These are phyloP conservation scores for Cinara cedri DNA, from an alignment of 2,888 invertebrate species.

Conservation along the genomic window DNA sequence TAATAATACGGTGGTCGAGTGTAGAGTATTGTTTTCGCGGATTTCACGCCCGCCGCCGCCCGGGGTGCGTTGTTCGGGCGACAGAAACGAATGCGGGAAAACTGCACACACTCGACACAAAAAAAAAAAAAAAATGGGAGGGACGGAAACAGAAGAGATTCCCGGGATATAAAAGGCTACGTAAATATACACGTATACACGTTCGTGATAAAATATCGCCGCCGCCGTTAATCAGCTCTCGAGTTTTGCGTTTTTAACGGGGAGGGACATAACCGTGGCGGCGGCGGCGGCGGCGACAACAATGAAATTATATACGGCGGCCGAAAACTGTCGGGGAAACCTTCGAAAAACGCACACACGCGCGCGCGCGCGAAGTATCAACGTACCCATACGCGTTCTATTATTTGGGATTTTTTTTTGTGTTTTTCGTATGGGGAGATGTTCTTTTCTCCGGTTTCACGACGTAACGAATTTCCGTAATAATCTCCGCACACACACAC, in stretches of 20 bases:
- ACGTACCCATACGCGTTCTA: constrained; percentile 29
- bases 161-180: background rate
- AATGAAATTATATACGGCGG: constrained; percentile 14
- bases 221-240: constrained; percentile 38
- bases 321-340: constrained; percentile 31
- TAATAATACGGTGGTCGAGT: no score
- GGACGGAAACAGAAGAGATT: constrained; percentile 9
- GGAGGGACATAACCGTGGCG: background rate
- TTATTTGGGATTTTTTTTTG: constrained; percentile 43
- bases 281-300: background rate
- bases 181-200: background rate
- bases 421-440: constrained; percentile 50
- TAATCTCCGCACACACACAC: constrained; percentile 39
- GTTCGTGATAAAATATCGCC: background rate
- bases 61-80: background rate
- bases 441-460: constrained; percentile 56
- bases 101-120: background rate
- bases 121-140: no score
- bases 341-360: constrained; percentile 40
- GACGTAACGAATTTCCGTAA: constrained; percentile 56
- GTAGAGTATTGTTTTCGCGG: background rate
- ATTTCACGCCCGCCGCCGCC: constrained; percentile 18
- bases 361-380: no score
- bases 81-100: constrained; percentile 9
- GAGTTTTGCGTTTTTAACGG: constrained; percentile 35